phyloP scores from a whole-genome alignment of 2,888 invertebrate genomes.

The Gymnoscelis rufifasciata region DNA sequence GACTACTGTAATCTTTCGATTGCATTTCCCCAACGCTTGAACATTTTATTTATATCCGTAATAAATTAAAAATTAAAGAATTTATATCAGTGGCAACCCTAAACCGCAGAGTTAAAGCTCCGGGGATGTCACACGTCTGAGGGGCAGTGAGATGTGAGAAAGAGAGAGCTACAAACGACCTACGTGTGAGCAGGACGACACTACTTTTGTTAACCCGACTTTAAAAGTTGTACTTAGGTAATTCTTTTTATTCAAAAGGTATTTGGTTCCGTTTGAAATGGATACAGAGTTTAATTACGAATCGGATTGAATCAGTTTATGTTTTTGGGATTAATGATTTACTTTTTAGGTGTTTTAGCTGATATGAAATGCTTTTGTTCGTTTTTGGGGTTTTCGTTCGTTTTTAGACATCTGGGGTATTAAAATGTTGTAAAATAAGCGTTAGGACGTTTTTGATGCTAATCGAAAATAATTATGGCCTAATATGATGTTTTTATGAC shows the following conservation, averaged over 20 bases:
- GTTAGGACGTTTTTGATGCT: too few species aligned
- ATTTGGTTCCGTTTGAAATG: slow-evolving; percentile 42
- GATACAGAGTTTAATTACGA: slow-evolving; percentile 35
- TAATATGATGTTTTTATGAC: too few species aligned
- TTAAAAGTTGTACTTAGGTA: slow-evolving; percentile 37
- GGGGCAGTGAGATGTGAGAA: slow-evolving; percentile 70
- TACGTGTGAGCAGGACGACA: slow-evolving; percentile 42
- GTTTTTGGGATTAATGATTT: slow-evolving; percentile 4
- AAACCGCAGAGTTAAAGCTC: slow-evolving; percentile 59
- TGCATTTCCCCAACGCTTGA: too few species aligned
- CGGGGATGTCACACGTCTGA: slow-evolving; percentile 74
- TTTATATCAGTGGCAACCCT: slow-evolving; percentile 42
- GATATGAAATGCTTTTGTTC: too few species aligned
- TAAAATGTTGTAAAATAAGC: too few species aligned
- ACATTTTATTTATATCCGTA: not conserved
- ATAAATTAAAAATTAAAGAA: not conserved
- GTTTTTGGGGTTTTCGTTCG: too few species aligned
- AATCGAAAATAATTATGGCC: too few species aligned
- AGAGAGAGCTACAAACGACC: slow-evolving; percentile 35
- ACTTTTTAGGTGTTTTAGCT: not conserved
- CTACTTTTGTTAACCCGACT: slow-evolving; percentile 24
- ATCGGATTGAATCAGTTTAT: slow-evolving; percentile 18
- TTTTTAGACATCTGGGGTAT: too few species aligned
- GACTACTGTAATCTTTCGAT: too few species aligned
- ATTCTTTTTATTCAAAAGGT: slow-evolving; percentile 52